phyloP scores from a whole-genome alignment of 1,140 invertebrate genomes.

The Drosophila tani region DNA sequence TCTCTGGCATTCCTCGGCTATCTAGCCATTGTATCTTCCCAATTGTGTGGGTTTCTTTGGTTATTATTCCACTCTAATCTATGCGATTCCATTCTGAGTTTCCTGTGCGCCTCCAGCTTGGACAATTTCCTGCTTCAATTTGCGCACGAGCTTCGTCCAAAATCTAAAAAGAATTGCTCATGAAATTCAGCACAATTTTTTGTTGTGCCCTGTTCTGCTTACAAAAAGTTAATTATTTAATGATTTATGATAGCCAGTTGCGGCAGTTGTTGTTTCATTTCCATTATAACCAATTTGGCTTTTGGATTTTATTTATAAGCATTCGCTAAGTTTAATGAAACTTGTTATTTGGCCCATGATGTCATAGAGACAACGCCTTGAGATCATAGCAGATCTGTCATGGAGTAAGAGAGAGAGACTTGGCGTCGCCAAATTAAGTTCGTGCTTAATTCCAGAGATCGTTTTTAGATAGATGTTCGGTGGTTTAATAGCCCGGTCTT shows the following conservation, averaged over 20 bases:
- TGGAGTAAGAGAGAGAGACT: constrained; percentile 47
- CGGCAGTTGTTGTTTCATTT: constrained; percentile 42
- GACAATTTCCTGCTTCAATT: constrained; percentile 72
- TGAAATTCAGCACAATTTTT: constrained; percentile 36
- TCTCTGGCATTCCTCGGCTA: constrained; percentile 23
- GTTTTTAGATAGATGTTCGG: constrained; percentile 11
- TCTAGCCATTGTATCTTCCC: constrained; percentile 19
- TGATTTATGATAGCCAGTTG: constrained; percentile 75
- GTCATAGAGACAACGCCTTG: constrained; percentile 60
- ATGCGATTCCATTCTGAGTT: constrained; percentile 28
- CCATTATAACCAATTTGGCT: constrained; percentile 50
- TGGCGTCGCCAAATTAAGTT: constrained; percentile 70
- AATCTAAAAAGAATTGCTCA: constrained; percentile 22
- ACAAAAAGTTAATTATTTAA: constrained; percentile 83
- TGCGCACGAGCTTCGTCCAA: constrained; percentile 42
- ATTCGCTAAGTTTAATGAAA: constrained; percentile 78
- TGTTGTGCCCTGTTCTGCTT: constrained; percentile 38
- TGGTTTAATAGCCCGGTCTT: constrained; percentile 47
- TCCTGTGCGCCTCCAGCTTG: constrained; percentile 58
- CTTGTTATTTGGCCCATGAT: constrained; percentile 71
- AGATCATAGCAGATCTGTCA: constrained; percentile 28
- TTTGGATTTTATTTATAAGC: constrained; percentile 72
- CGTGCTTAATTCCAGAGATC: constrained; percentile 37
- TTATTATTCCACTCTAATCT: constrained; percentile 33
- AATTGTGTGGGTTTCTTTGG: constrained; percentile 46